These are phyloP conservation scores for Hozukius guyotensis DNA, from an alignment of 2,797 vertebrate species.

Conservation along the genomic window DNA sequence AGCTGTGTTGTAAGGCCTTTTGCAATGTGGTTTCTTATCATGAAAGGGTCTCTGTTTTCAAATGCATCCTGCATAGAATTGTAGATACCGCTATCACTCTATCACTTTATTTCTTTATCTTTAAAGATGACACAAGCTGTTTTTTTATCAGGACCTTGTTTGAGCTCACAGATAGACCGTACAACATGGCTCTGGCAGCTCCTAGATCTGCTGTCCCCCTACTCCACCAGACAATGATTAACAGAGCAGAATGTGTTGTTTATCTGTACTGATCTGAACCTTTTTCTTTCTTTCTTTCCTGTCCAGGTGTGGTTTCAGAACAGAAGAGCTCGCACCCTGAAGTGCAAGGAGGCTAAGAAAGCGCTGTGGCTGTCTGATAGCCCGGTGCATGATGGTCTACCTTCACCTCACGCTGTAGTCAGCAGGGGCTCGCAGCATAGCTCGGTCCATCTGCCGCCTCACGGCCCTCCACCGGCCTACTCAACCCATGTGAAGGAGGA, in stretches of 20 bases:
- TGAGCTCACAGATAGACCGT: slow-evolving; percentile 47
- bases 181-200: slow-evolving; percentile 43
- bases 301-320: slow-evolving; percentile 86
- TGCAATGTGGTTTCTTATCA: slow-evolving; percentile 37
- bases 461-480: slow-evolving; percentile 56
- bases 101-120: slow-evolving; percentile 59
- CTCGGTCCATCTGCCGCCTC: slow-evolving; percentile 9
- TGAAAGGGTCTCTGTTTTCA: slow-evolving; percentile 59
- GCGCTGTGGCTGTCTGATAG: slow-evolving; percentile 65
- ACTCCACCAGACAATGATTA: slow-evolving; percentile 68
- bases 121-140: slow-evolving; percentile 59
- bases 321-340: slow-evolving; percentile 83
- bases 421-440: slow-evolving; percentile 8
- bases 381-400: slow-evolving; percentile 29
- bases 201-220: slow-evolving; percentile 31
- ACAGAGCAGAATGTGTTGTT: slow-evolving; percentile 38
- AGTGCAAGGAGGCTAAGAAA: slow-evolving; percentile 80
- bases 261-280: slow-evolving; percentile 7
- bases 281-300: slow-evolving; percentile 17
- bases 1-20: neutral
- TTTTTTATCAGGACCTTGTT: slow-evolving; percentile 73
- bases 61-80: slow-evolving; percentile 51
- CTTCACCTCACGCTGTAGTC: slow-evolving; percentile 19
- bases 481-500: slow-evolving; percentile 71
- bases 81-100: slow-evolving; percentile 56